phyloP scores from a whole-genome alignment of 1,140 invertebrate genomes.

The Hypsibius dujardini region DNA sequence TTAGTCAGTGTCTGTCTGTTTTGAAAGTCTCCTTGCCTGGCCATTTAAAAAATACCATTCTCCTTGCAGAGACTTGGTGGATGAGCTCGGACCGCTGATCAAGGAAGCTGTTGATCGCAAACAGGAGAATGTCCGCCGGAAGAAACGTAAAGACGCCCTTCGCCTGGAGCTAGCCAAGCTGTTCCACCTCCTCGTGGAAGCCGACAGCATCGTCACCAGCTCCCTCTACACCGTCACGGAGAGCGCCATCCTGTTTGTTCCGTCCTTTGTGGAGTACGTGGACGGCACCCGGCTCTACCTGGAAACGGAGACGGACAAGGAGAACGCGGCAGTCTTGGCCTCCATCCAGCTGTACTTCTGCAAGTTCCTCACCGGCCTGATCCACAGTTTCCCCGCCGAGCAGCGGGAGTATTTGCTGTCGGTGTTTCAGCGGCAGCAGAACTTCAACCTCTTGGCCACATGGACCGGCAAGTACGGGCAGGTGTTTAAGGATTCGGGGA shows the following conservation, averaged over 20 bases:
- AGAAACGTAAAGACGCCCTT: conserved; percentile 73
- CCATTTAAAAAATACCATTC: conserved; percentile 16
- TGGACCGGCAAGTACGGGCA: conserved; percentile 72
- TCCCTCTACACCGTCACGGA: neutral
- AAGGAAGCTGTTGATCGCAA: conserved; percentile 92
- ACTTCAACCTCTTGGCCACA: conserved; percentile 75
- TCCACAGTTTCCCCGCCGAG: conserved; percentile 78
- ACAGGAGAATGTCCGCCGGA: conserved; percentile 78
- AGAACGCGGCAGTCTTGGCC: conserved; percentile 47
- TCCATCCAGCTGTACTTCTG: conserved; percentile 82
- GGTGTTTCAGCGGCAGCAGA: conserved; percentile 58
- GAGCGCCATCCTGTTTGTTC: conserved; percentile 24
- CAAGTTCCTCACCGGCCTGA: conserved; percentile 75
- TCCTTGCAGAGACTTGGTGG: conserved; percentile 67
- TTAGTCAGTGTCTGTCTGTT: too few species aligned
- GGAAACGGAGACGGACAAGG: conserved; percentile 69
- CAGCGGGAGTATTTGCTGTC: conserved; percentile 63
- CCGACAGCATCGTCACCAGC: conserved; percentile 33
- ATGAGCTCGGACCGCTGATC: conserved; percentile 73
- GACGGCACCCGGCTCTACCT: conserved; percentile 77
- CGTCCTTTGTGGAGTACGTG: conserved; percentile 78
- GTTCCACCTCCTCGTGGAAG: conserved; percentile 73
- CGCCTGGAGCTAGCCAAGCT: conserved; percentile 72
- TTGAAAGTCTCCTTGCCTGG: conserved; percentile 7
- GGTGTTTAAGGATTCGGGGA: conserved; percentile 35